Base-by-base conservation (phyloP, 2,797 vertebrate genomes). In the Oryzias dopingdopingensis region DNA sequence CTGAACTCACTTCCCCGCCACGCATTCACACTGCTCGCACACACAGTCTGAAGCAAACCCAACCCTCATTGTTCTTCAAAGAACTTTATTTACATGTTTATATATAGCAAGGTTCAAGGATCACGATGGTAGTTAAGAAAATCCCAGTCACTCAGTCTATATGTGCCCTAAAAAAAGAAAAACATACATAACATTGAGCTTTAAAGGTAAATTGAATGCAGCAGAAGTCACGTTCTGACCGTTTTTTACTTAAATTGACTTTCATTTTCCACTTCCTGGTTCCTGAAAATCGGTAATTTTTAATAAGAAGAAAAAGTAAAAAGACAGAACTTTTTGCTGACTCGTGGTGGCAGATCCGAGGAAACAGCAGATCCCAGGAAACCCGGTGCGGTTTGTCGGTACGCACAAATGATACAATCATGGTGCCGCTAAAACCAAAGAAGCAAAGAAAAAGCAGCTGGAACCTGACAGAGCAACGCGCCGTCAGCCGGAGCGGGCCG, bases 1-100 rank as follows among this genome's bases (percentile, higher is more conserved):
- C 10, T 16, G 24, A 40, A 40, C 14, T 52, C 1, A 57, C 41
- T 43, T 41, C 10, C 23, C 15, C 18, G 40, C 42, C 18, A 4
- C 10, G 23, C 24, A 42, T 23, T 62, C 47, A 17, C 14, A 18
- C 40, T 0, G 12, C 45, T 5, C 17, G 23, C 14, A 18, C 16
- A 12, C 23, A 12, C 52, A 20, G 17, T 49, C 18, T 50, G 1
- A 56, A 68, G 67, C 54, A 51, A 71, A 56, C 52, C 56, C 45
- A 40, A 57, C 72, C 43, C 17, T 37, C 1, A 43, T 76, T 84
- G 88, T 85, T 63, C 83, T 91, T 91, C 88, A 88, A 83, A 87
- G 86, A 91, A 86, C 88, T 92, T 92, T 92, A 92, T 92, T 92
- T 91, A 91, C 89, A 92, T 72, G 85, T 88, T 86, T 87, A 91